Percentiles rank a stretch among this genome's conserved stretches.
Evolutionary conservation across 2,113 vertebrate genomes (phyloP).

Genomic region (Istiophorus platypterus): DNA sequence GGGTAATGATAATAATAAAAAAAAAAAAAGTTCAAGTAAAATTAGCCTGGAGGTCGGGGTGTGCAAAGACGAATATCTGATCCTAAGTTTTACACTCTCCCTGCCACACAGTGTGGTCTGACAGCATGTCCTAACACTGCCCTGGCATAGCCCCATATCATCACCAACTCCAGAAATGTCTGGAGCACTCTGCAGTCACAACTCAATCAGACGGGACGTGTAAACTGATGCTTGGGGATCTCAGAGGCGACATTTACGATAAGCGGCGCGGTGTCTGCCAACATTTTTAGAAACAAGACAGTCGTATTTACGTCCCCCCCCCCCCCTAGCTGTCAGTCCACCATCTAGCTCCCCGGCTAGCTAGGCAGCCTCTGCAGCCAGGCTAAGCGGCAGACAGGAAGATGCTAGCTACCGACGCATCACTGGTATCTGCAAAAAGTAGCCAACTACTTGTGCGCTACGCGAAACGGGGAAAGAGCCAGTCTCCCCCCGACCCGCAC

Average conservation of each 20-base stretch:
- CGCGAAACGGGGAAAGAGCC: not conserved
- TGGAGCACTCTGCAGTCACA: not conserved
- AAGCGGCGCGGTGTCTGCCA: not conserved
- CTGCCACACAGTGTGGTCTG: not conserved
- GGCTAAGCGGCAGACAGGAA: not conserved
- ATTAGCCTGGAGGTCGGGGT: not conserved
- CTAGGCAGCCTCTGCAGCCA: constrained; percentile 36
- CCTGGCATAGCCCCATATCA: not conserved
- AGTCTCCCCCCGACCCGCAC: not conserved
- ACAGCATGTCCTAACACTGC: not conserved
- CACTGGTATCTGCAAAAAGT: not conserved
- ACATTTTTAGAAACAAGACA: not conserved
- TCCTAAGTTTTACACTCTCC: not conserved
- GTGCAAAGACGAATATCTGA: not conserved
- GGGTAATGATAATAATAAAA: too few relatives aligned
- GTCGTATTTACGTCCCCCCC: constrained; percentile 39
- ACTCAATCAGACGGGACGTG: not conserved
- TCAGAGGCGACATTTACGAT: not conserved
- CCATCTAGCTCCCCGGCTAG: constrained; percentile 21
- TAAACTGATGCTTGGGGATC: not conserved
- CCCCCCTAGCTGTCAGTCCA: constrained; percentile 21
- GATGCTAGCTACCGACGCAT: not conserved
- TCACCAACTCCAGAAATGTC: not conserved
- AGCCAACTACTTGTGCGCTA: not conserved
- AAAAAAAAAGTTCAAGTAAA: not conserved